A percentile compares a stretch with the other conserved stretches of the same genome.
phyloP scores from a whole-genome alignment of 2,888 invertebrate species.

The Chrysopilus asiliformis region DNA sequence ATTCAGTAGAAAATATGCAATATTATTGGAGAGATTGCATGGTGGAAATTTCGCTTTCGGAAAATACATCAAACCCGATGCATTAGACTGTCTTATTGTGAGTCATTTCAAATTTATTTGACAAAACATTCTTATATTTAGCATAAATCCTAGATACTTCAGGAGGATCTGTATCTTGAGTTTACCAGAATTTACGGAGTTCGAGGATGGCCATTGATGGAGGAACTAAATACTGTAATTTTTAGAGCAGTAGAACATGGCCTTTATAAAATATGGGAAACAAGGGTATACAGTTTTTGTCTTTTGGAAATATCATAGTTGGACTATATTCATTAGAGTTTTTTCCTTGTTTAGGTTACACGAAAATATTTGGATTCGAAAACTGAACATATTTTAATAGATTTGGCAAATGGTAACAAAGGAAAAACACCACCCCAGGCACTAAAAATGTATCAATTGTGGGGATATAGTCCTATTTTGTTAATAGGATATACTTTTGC shows the following conservation, averaged over 20 bases:
- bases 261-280: constrained; percentile 28
- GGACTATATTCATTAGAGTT: too few relatives aligned
- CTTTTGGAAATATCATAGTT: too few relatives aligned
- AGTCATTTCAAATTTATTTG: constrained; percentile 1
- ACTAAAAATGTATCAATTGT: too few relatives aligned
- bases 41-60: constrained; percentile 25
- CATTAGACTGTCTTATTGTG: constrained; percentile 26
- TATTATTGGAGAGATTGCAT: constrained; percentile 28
- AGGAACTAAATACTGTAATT: constrained; percentile 24
- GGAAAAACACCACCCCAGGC: constrained; percentile 23
- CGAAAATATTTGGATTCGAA: constrained; percentile 23
- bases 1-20: constrained; percentile 23
- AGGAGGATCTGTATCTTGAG: constrained; percentile 30
- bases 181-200: constrained; percentile 30
- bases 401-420: constrained; percentile 20
- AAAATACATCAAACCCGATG: constrained; percentile 23
- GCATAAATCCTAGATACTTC: constrained; percentile 20
- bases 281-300: constrained; percentile 21
- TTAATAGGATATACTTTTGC: too few relatives aligned
- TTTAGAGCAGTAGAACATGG: constrained; percentile 26
- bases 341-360: constrained; percentile 16
- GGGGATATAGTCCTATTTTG: too few relatives aligned
- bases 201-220: constrained; percentile 31
- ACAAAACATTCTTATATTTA: background rate
- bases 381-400: constrained; percentile 22